Evolutionary conservation across 2,113 vertebrate species (phyloP), one percentile per base, ranked within the genome.

Genomic region (Nerophis lumbriciformis): DNA sequence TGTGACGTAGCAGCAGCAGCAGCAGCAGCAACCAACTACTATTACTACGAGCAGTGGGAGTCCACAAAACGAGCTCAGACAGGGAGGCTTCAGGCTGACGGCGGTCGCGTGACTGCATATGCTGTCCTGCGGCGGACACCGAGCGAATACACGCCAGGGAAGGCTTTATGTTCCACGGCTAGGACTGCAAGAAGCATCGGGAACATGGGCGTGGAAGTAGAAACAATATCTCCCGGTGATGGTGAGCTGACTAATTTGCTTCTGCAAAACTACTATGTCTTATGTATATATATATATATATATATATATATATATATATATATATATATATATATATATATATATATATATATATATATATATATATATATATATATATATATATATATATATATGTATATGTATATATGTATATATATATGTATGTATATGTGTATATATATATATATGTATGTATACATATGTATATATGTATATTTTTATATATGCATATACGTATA

Each of bases 221-320:
- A 98, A 89, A 96, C 92, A 72, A 97, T 98, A 90, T 94, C 94
- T 69, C 93, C 94, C 5, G 95, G 95, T 88, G 96, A 97, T 87
- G 95, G 96, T 97, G 75, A 89, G 89, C 83, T 12, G 53, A 61
- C 61, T 65, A 61, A 44, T 58, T 66, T 63, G 66, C 64, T 50
- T 51, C n/a, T 39, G 5, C 19, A 13, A 48, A 14, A n/a, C 21
- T 60, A 35, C 19, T 15, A 4, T 13, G 10, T 38, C 12, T 16
- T 38, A 55, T 36, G 39, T 6, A 15, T 59, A 15, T 14, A 19
- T 45, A 47, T 14, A 11, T 58, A 21, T 10, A 2, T 44, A 14
- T 21, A 58, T 35, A 28, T 14, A 5, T 47, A 8, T 13, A 47
- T 13, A 38, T 38, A 38, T 38, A 38, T 38, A 38, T 38, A 38